phyloP scores from a whole-genome alignment of 2,888 invertebrate species.

The Hydrotaea diabolus region DNA sequence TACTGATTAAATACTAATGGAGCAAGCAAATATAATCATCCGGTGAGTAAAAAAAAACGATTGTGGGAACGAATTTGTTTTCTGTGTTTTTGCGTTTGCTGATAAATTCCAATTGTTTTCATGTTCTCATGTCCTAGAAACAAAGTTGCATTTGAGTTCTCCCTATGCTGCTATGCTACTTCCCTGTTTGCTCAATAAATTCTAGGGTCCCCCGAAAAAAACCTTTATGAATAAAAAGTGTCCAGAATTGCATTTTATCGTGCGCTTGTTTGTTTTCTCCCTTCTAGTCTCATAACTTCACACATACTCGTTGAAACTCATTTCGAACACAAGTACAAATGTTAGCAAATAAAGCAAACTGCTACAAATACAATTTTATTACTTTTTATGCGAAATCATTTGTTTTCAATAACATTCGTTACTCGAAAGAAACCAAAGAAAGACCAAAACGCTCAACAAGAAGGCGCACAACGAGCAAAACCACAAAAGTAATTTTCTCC shows the following conservation, averaged over 20 bases:
- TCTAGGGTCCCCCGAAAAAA: not conserved
- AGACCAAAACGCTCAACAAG: not conserved
- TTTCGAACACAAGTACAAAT: conserved; percentile 35
- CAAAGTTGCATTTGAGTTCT: too few relatives aligned
- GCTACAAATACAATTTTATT: conserved; percentile 53
- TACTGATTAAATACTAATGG: too few relatives aligned
- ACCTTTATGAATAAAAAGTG: conserved; percentile 34
- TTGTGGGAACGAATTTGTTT: too few relatives aligned
- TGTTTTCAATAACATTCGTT: conserved; percentile 61
- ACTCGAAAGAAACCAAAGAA: not conserved
- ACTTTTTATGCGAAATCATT: conserved; percentile 65
- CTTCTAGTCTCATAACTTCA: not conserved
- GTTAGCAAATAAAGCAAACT: conserved; percentile 45
- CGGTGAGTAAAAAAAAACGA: too few relatives aligned
- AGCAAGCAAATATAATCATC: too few relatives aligned
- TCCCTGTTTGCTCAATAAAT: too few relatives aligned
- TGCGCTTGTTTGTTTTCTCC: too few relatives aligned
- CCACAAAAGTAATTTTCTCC: conserved; percentile 61
- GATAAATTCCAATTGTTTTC: too few relatives aligned
- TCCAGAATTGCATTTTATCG: not conserved
- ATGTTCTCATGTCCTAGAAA: too few relatives aligned
- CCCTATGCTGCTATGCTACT: too few relatives aligned
- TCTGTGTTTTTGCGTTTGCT: too few relatives aligned
- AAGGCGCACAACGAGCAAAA: conserved; percentile 32
- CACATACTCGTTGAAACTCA: conserved; percentile 12